A percentile compares a stretch with the other conserved stretches of the same genome.
Conservation (phyloP, 2,113 vertebrate genomes). For the Camelus bactrianus region DNA sequence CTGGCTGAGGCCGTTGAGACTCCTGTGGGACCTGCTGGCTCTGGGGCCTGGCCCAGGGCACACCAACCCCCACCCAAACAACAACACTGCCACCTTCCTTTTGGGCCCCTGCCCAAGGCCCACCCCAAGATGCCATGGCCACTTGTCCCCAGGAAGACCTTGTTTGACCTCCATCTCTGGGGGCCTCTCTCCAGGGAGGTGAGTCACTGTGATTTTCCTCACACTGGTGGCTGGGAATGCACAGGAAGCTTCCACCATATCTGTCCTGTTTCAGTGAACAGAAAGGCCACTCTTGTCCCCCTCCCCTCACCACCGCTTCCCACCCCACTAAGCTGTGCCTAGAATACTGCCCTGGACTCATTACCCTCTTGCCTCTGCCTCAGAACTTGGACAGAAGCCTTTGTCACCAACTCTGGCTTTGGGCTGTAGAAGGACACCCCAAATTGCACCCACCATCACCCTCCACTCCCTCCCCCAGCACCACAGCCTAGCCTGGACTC, state of each 20-base stretch:
- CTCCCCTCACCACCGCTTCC: rapidly evolving
- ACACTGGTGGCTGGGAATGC: neutral
- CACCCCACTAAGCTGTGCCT: neutral
- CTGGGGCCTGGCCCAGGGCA: neutral
- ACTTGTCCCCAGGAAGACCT: neutral
- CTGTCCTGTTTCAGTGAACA: neutral
- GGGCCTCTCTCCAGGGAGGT: neutral
- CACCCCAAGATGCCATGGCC: neutral
- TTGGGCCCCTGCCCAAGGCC: neutral
- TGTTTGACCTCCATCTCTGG: no score
- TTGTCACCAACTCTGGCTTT: no score
- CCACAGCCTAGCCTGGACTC: neutral
- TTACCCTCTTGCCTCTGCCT: neutral
- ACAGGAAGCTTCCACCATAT: neutral
- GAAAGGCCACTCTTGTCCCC: neutral
- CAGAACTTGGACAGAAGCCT: neutral
- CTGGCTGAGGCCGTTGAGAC: neutral
- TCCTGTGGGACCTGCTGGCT: neutral
- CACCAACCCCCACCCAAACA: no score
- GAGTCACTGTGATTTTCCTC: neutral
- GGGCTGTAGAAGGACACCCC: neutral
- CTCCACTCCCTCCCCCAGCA: rapidly evolving
- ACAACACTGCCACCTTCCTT: neutral
- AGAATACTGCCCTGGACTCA: neutral
- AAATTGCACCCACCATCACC: neutral